These are phyloP conservation scores for Halisarca cf. caerulea DNA, from an alignment of 37 sponge, comb jelly and placozoan genomes.

Conservation along the genomic window DNA sequence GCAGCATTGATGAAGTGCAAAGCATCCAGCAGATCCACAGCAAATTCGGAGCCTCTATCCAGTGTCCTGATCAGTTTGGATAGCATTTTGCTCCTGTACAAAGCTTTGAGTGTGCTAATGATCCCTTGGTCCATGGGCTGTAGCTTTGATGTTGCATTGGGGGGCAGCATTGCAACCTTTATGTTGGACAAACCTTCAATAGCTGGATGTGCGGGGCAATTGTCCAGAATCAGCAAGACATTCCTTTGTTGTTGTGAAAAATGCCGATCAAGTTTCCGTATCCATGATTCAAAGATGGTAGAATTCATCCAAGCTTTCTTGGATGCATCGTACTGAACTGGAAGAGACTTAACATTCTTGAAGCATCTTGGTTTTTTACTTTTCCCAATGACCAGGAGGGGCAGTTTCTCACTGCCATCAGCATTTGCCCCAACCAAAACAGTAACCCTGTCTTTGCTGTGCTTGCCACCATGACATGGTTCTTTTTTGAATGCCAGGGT, in stretches of 20 bases:
- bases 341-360: slow-evolving; percentile 2
- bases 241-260: slow-evolving; percentile 1
- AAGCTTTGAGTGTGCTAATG: background rate
- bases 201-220: slow-evolving; percentile 14
- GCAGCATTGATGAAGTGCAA: slow-evolving; percentile 6
- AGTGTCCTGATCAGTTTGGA: background rate
- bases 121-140: slow-evolving; percentile 21
- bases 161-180: background rate
- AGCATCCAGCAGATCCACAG: background rate
- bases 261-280: background rate
- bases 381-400: slow-evolving; percentile 1
- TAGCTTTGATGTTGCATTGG: background rate
- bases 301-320: slow-evolving; percentile 32
- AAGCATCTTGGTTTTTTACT: slow-evolving; percentile 21
- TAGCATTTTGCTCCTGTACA: background rate
- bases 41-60: background rate
- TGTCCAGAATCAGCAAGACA: background rate
- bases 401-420: slow-evolving; percentile 18
- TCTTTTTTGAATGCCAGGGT: slow-evolving; percentile 8
- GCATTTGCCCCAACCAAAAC: slow-evolving; percentile 23
- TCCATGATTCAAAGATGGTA: slow-evolving; percentile 1
- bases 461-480: slow-evolving; percentile 16
- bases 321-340: slow-evolving; percentile 14
- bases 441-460: slow-evolving; percentile 18
- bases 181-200: slow-evolving; percentile 10